Evolutionary conservation across 2,888 invertebrate species (phyloP), one percentile per base, ranked within the genome.

Genomic region (Candidula unifasciata): DNA sequence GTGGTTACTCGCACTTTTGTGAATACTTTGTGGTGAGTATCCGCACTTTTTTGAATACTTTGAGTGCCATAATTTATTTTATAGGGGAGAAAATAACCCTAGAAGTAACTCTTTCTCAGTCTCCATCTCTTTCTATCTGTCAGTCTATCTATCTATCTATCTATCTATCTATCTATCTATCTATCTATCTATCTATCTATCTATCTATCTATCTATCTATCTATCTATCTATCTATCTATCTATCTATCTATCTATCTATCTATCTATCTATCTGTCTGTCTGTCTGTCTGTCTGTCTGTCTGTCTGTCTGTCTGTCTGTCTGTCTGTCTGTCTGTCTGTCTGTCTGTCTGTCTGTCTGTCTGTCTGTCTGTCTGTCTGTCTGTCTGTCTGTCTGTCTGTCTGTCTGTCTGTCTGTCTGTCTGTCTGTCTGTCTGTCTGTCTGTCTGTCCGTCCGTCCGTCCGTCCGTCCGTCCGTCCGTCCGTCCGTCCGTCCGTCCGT

Each of bases 361-460:
- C 66, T 66, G 27, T 66, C 66, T 66, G 3, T 66, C 66, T 82
- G 52, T 82, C 37, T 68, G n/a, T 80, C 66, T 80, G n/a, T 80
- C 66, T 60, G 60, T 78, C 78, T 78, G 60, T 78, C 60, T 60
- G 16, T 80, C 71, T 71, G 57, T 69, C 80, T 69, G 33, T 71
- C 71, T 81, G n/a, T 81, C 71, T 81, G 57, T 80, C 80, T 80
- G 37, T 80, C 68, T 68, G 18, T 80, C 68, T 80, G 3, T 81
- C 73, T 81, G 18, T 81, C 81, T 81, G 18, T 81, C 52, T 71
- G 24, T 81, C 81, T 81, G 24, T 81, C 81, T 81, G 5, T 10
- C 10, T 10, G 3, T 10, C 10, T 44, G 3, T 10, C 10, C 10
- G 3, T 44, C 3, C 3, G 3, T 10, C 10, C 44, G 3, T n/a